Evolutionary conservation across 2,113 vertebrate species (phyloP).

Genomic region (Oophaga pumilio): DNA sequence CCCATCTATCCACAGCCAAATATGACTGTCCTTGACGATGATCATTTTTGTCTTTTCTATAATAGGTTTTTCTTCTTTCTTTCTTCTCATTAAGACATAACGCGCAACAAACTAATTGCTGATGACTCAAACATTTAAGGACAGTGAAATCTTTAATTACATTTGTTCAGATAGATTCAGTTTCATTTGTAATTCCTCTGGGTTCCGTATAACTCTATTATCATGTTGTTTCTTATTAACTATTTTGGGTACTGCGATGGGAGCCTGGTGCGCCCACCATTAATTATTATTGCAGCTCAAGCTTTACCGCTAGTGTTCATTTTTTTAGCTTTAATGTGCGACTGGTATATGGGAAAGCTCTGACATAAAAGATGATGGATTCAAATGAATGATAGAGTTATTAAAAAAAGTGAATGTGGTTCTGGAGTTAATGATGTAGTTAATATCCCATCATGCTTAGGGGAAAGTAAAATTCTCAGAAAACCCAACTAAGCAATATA

Average conservation of each 20-base stretch:
- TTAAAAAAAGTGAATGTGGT: background rate
- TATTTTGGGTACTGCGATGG: background rate
- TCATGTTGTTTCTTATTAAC: constrained; percentile 3
- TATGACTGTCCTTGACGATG: constrained; percentile 9
- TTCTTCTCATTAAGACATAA: constrained; percentile 45
- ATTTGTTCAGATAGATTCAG: constrained; percentile 40
- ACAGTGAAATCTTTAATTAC: constrained; percentile 35
- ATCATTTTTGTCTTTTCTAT: constrained; percentile 38
- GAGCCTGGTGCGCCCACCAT: background rate
- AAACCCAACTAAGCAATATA: background rate
- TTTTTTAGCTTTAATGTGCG: background rate
- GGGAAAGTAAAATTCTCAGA: constrained; percentile 6
- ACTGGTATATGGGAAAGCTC: background rate
- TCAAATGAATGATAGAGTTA: background rate
- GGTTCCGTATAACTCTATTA: background rate
- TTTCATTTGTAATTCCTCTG: constrained; percentile 34
- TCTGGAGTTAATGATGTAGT: constrained; percentile 5
- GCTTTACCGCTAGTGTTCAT: background rate
- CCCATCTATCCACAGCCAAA: background rate
- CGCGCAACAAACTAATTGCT: constrained; percentile 38
- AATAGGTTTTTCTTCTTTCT: constrained; percentile 35
- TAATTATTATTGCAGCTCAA: background rate
- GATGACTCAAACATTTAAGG: constrained; percentile 47
- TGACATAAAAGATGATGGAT: background rate
- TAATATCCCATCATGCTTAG: constrained; percentile 16